Percentiles rank a stretch among this genome's conserved stretches.
These are phyloP conservation scores for Luffia ferchaultella DNA, from an alignment of 2,888 invertebrate genomes.

Conservation along the genomic window DNA sequence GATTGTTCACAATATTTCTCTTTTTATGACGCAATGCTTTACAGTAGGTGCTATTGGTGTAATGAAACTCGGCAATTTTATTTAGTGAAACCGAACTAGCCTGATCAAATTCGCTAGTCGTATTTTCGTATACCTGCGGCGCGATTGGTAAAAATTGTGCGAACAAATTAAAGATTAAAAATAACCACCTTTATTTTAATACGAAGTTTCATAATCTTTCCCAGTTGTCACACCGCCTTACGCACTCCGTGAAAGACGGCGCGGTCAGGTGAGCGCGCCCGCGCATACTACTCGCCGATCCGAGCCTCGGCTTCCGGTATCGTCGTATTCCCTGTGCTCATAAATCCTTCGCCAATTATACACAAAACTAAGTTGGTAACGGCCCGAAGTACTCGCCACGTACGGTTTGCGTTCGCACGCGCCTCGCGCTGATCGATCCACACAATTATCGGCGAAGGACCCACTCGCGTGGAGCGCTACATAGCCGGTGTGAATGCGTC, in stretches of 20 bases:
- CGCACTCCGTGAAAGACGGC: conserved; percentile 24
- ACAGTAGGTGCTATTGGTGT: too few relatives aligned
- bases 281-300: conserved; percentile 4
- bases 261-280: conserved; percentile 32
- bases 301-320: too few relatives aligned
- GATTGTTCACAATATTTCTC: background rate
- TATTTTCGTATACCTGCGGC: conserved; percentile 21
- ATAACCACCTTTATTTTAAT: conserved; percentile 38
- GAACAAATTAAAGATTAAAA: conserved; percentile 38
- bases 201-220: conserved; percentile 27
- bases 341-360: conserved; percentile 14
- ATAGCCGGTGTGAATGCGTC: conserved; percentile 37
- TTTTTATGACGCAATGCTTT: background rate
- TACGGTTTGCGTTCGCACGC: conserved; percentile 28
- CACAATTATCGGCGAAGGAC: conserved; percentile 39
- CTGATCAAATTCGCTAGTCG: conserved; percentile 2
- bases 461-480: conserved; percentile 39
- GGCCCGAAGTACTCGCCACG: conserved; percentile 35
- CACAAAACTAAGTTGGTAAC: conserved; percentile 39
- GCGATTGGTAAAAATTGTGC: conserved; percentile 25
- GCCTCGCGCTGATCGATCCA: conserved; percentile 35
- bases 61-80: background rate
- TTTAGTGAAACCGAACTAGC: background rate
- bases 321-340: background rate
- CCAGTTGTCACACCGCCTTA: conserved; percentile 42